Conservation (phyloP, 2,797 vertebrate species). For the Tauraco hartlaubi region DNA sequence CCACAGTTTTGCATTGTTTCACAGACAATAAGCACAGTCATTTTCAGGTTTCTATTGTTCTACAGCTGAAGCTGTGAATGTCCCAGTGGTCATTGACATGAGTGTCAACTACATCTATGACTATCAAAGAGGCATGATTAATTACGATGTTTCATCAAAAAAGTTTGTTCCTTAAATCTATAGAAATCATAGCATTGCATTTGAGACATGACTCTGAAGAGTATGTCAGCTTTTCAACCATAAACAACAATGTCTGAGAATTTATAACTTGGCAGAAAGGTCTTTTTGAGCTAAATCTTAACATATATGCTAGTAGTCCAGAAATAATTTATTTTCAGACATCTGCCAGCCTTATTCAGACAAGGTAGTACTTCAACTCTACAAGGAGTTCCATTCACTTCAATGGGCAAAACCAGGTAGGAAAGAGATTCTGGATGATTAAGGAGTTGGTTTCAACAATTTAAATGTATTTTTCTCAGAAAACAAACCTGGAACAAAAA, state of each 20-base stretch:
- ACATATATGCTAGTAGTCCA: not conserved
- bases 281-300: slow-evolving; percentile 12
- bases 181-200: not conserved
- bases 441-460: not conserved
- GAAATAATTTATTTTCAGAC: slow-evolving; percentile 11
- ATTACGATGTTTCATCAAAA: not conserved
- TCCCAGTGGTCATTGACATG: slow-evolving; percentile 3
- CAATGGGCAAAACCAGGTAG: not conserved
- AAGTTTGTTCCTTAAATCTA: slow-evolving; percentile 14
- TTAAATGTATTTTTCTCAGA: not conserved
- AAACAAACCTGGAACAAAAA: not conserved
- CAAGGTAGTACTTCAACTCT: not conserved
- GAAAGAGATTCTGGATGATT: not conserved
- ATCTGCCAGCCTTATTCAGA: not conserved
- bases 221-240: slow-evolving; percentile 10
- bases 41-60: slow-evolving; percentile 70
- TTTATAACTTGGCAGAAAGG: slow-evolving; percentile 54
- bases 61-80: slow-evolving; percentile 46
- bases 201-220: not conserved
- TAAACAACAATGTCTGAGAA: slow-evolving; percentile 47
- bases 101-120: slow-evolving; percentile 45
- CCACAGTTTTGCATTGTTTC: slow-evolving; percentile 78
- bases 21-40: slow-evolving; percentile 63
- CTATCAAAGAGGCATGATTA: not conserved
- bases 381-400: not conserved